Evolutionary conservation across 2,113 vertebrate genomes (phyloP).

Genomic region (Hypanus sabinus): DNA sequence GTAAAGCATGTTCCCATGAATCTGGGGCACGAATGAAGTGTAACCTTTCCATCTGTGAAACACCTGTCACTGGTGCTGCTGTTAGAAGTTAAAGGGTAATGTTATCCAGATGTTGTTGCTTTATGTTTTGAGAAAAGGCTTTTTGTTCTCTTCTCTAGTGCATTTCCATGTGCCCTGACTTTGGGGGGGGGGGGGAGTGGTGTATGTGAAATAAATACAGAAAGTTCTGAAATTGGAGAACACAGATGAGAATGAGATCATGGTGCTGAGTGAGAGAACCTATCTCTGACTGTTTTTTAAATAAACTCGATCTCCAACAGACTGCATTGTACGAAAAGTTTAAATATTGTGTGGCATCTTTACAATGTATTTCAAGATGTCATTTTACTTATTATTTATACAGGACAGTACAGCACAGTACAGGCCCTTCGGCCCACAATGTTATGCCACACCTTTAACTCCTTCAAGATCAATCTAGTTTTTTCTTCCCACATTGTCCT

Average conservation of each 20-base stretch:
- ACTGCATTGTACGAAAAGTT: neutral
- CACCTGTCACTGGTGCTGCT: slow-evolving; percentile 30
- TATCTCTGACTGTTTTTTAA: neutral
- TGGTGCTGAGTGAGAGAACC: neutral
- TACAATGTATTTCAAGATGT: neutral
- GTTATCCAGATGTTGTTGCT: slow-evolving; percentile 27
- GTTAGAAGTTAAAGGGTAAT: neutral
- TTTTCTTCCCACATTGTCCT: too few species aligned
- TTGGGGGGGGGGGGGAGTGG: neutral
- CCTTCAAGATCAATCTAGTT: too few species aligned
- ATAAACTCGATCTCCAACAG: neutral
- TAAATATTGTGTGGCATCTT: neutral
- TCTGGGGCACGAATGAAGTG: neutral
- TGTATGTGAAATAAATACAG: neutral
- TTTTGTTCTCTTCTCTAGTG: slow-evolving; percentile 35
- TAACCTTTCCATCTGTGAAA: slow-evolving; percentile 35
- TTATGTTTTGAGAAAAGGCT: neutral
- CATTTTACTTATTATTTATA: neutral
- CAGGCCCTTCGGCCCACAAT: too few species aligned
- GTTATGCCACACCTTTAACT: too few species aligned
- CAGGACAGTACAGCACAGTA: neutral
- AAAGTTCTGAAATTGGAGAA: neutral
- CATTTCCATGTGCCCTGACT: slow-evolving; percentile 8
- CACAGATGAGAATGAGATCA: neutral
- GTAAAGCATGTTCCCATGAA: slow-evolving; percentile 45